Conservation (phyloP, 2,113 vertebrate genomes). For the Saccopteryx bilineata region DNA sequence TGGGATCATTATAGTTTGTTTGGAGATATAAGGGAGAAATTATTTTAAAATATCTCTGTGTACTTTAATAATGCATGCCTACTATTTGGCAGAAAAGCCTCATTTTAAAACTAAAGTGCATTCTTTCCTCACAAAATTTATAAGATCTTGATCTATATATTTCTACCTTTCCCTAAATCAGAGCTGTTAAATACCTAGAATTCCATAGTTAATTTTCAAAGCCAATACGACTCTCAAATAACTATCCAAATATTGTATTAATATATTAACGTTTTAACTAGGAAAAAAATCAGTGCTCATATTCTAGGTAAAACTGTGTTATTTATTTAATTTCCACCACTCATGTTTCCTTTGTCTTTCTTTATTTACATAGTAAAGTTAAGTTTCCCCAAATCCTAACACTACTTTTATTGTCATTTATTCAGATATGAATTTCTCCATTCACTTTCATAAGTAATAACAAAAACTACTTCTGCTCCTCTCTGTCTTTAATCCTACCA, state of each 20-base stretch:
- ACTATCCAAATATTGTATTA: neutral
- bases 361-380: neutral
- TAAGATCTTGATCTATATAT: neutral
- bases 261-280: neutral
- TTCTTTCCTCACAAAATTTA: conserved; percentile 7
- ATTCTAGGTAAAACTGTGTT: conserved; percentile 12
- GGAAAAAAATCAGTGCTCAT: neutral
- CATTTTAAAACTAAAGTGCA: conserved; percentile 39
- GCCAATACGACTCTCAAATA: neutral
- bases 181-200: neutral
- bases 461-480: neutral
- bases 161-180: neutral
- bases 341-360: neutral
- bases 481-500: conserved; percentile 1
- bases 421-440: neutral
- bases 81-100: neutral
- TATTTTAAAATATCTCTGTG: conserved; percentile 36
- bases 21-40: neutral
- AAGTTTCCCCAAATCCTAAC: neutral
- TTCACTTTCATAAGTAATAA: neutral
- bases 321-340: neutral
- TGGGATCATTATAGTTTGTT: neutral
- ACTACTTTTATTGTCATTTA: neutral
- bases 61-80: neutral
- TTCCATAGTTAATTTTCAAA: conserved; percentile 16